Base-by-base conservation (phyloP, 2,888 invertebrate genomes). In the Drosophila maculinotata region DNA sequence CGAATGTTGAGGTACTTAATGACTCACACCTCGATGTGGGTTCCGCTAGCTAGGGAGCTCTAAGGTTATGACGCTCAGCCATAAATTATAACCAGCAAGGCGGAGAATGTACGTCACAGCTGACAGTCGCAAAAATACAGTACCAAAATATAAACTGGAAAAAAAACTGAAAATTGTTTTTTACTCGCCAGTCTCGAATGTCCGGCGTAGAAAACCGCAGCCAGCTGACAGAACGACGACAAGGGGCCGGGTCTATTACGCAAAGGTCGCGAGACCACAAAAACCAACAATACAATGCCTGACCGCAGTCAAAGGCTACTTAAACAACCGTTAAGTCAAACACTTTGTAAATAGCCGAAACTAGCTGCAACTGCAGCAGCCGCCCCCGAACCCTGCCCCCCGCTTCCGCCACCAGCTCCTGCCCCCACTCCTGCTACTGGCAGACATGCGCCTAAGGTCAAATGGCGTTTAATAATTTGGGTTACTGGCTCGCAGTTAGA, bases 381-480 rank as follows among this genome's bases (percentile, higher is more conserved):
- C 38, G 45, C 56, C 52, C 28, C 25, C n/a, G n/a, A n/a, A n/a
- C 15, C 14, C 8, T 12, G 7, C 12, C 44, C 17, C 44, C 20
- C 8, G 4, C 10, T n/a, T n/a, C n/a, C n/a, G n/a, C n/a, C n/a
- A n/a, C n/a, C n/a, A n/a, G n/a, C n/a, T n/a, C n/a, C n/a, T n/a
- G n/a, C n/a, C n/a, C 36, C 10, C 36, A 17, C 10, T 9, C 30
- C 7, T n/a, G n/a, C 12, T 20, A 9, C 12, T 31, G 48, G 31
- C 35, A 48, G 70, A 60, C 51, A 23, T 31, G 49, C 6, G 81
- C 86, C 86, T 86, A 83, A 86, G 86, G 86, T 86, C 86, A 84
- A 86, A 86, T 82, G 79, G 67, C 81, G 79, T 83, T 86, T 83
- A 84, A 83, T 84, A 84, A 83, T 84, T 82, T 82, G 72, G 81